Base-by-base conservation (phyloP, 2,797 vertebrate genomes). In the Enteromius argenteus region DNA sequence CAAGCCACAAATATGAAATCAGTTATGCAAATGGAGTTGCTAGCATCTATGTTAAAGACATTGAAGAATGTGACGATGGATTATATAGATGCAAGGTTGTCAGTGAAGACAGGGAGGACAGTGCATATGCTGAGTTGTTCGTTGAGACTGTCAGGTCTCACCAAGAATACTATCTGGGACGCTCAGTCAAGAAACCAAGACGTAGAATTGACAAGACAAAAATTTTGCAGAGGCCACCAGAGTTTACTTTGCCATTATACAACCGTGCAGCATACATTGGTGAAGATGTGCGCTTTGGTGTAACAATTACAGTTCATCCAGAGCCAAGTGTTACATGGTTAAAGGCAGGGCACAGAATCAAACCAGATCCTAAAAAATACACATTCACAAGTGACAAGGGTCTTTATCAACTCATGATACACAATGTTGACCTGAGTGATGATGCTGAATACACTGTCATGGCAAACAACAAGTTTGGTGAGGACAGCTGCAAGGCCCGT, bases 281-380 rank as follows among this genome's bases (percentile, higher is more conserved):
- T 74, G 98, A 99, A 91, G 96, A 97, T 75, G 96, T 99, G 83
- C 96, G 98, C 77, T 99, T 99, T 74, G 98, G 98, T 80, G 98
- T 99, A 86, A 99, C 98, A 62, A 98, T 99, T 86, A 99, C 98
- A 13, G 98, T 99, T 80, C 98, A 99, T 84, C 98, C 98, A 79
- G 98, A 99, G 87, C 98, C 98, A 91, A 96, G 95, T 17, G 95
- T 99, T 66, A 96, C 96, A 3, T 99, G 98, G 98, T 95, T 97
- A 62, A 99, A 99, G 92, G 97, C 97, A 49, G 98, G 98, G 82
- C 97, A 99, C 91, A 97, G 94, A 92, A 98, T 99, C 85, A 97
- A 96, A 87, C 95, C 96, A 79, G 96, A 99, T 66, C 96, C 98
- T 17, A 94, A 62, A 88, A 99, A 99, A 89, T 99, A 99, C 87